phyloP scores from a whole-genome alignment of 2,113 vertebrate genomes.

The Dasyurus viverrinus region DNA sequence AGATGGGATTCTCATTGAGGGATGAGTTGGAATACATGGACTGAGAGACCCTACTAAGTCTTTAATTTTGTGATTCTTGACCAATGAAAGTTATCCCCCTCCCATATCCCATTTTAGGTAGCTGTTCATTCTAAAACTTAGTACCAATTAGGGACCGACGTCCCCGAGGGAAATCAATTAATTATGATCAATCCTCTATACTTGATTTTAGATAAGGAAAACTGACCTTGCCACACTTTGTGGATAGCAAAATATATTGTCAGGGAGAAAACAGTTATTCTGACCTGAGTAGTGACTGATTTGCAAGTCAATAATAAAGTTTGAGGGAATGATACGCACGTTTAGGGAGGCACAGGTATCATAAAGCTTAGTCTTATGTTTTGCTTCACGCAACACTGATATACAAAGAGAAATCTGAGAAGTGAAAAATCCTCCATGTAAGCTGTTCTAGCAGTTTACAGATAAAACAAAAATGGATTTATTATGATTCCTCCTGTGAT shows the following conservation, averaged over 20 bases:
- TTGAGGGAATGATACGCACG: background rate
- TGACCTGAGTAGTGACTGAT: background rate
- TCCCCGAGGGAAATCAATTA: background rate
- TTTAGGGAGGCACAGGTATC: background rate
- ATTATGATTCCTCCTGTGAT: constrained; percentile 52
- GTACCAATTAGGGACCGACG: background rate
- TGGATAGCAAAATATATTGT: background rate
- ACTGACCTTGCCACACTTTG: background rate
- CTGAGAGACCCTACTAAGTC: background rate
- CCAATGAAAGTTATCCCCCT: background rate
- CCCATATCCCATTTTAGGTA: background rate
- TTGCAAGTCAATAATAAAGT: constrained; percentile 29
- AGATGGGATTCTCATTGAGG: background rate
- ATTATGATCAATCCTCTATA: background rate
- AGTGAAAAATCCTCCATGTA: background rate
- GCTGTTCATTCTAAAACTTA: background rate
- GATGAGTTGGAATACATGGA: background rate
- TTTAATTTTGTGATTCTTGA: background rate
- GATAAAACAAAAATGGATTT: constrained; percentile 45
- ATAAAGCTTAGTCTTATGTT: background rate
- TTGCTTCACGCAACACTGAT: background rate
- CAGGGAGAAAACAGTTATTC: constrained; percentile 14
- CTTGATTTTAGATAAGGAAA: constrained; percentile 12
- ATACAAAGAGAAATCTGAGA: background rate
- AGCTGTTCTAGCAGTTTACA: background rate